These are phyloP conservation scores for Leptopilina drosophilae DNA, from an alignment of 2,888 invertebrate genomes.

Conservation along the genomic window DNA sequence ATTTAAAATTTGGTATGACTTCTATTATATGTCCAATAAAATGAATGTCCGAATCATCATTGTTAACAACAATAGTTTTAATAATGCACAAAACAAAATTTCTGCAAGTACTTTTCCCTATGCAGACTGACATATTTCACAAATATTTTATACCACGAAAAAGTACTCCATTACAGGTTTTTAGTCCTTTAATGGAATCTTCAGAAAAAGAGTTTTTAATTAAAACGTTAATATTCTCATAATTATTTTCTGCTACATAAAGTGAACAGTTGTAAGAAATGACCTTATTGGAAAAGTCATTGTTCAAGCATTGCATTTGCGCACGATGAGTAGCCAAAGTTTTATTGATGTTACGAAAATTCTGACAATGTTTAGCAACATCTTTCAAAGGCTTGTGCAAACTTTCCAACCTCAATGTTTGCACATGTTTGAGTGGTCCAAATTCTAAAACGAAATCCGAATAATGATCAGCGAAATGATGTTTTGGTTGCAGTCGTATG, in stretches of 20 bases:
- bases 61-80: not conserved
- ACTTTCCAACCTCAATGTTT: not conserved
- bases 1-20: not conserved
- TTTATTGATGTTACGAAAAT: not conserved
- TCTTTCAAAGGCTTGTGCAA: not conserved
- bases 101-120: not conserved
- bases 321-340: not conserved
- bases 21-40: not conserved
- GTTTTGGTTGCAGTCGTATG: not conserved
- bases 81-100: slow-evolving; percentile 17
- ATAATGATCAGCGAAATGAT: not conserved
- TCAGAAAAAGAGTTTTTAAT: not conserved
- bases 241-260: not conserved
- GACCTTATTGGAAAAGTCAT: not conserved
- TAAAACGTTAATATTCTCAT: not conserved
- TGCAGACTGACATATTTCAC: not conserved
- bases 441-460: not conserved
- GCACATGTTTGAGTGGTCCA: not conserved
- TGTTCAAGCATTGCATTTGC: not conserved
- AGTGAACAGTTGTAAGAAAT: not conserved
- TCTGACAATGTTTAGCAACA: not conserved
- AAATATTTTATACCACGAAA: slow-evolving; percentile 4
- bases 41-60: not conserved
- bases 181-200: not conserved
- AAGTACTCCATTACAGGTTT: not conserved